Percentiles rank a stretch among this genome's conserved stretches.
phyloP scores from a whole-genome alignment of 1,140 invertebrate genomes.

The Leguminivora glycinivorella region DNA sequence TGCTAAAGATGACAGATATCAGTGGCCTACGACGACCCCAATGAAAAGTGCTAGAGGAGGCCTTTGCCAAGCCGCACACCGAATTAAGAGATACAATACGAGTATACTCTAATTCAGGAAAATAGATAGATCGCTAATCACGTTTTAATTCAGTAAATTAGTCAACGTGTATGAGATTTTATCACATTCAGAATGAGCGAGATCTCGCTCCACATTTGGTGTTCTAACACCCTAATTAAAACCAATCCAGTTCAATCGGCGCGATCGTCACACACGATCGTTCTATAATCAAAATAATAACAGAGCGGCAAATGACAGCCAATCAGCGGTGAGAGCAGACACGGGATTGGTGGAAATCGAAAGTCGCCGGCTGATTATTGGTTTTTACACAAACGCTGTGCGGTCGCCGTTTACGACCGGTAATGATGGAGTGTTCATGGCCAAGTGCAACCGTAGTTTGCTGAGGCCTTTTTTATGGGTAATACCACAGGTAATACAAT shows the following conservation, averaged over 20 bases:
- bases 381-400: conserved; percentile 35
- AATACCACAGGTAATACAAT: neutral
- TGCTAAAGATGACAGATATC: no score
- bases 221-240: neutral
- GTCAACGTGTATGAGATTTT: neutral
- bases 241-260: neutral
- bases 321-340: conserved; percentile 49
- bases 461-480: neutral
- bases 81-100: no score
- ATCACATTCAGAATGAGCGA: neutral
- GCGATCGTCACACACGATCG: conserved; percentile 6
- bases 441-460: conserved; percentile 29
- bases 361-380: conserved; percentile 50
- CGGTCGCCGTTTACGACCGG: conserved; percentile 23
- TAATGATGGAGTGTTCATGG: conserved; percentile 40
- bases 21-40: no score
- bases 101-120: no score
- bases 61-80: no score
- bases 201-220: neutral
- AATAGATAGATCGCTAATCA: no score
- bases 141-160: neutral
- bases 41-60: no score
- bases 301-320: conserved; percentile 22
- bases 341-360: conserved; percentile 55
- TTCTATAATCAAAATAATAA: conserved; percentile 22